Conservation (phyloP, 2,113 vertebrate species). For the Grus americana region DNA sequence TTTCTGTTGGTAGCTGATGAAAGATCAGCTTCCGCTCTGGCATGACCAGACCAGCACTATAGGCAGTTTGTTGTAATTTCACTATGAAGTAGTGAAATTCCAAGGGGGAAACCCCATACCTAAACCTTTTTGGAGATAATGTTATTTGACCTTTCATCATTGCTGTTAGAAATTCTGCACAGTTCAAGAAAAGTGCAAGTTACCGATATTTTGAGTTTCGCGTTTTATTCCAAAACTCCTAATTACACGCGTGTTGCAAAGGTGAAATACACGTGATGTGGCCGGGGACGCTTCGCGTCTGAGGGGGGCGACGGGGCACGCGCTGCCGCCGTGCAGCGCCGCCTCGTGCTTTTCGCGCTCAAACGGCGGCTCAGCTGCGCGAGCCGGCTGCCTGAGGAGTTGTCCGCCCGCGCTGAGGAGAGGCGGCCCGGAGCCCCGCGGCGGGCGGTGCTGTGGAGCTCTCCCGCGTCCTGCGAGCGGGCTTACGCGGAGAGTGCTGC, state of each 20-base stretch:
- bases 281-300: too few relatives aligned
- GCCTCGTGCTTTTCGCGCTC: neutral
- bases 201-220: rapidly evolving
- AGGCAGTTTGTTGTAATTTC: neutral
- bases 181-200: rapidly evolving
- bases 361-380: neutral
- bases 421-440: neutral
- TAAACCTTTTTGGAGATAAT: rapidly evolving
- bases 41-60: rapidly evolving
- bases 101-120: neutral
- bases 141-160: rapidly evolving
- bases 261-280: rapidly evolving
- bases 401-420: neutral
- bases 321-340: neutral
- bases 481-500: rapidly evolving
- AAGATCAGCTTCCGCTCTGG: rapidly evolving
- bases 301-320: neutral
- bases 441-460: too few relatives aligned
- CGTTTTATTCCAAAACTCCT: neutral
- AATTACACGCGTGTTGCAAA: rapidly evolving
- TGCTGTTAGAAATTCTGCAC: rapidly evolving
- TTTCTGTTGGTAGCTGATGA: neutral
- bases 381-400: neutral
- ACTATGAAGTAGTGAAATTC: neutral
- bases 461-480: neutral